Evolutionary conservation across 2,888 invertebrate genomes (phyloP), one percentile per base, ranked within the genome.

Genomic region (Erannis defoliaria): DNA sequence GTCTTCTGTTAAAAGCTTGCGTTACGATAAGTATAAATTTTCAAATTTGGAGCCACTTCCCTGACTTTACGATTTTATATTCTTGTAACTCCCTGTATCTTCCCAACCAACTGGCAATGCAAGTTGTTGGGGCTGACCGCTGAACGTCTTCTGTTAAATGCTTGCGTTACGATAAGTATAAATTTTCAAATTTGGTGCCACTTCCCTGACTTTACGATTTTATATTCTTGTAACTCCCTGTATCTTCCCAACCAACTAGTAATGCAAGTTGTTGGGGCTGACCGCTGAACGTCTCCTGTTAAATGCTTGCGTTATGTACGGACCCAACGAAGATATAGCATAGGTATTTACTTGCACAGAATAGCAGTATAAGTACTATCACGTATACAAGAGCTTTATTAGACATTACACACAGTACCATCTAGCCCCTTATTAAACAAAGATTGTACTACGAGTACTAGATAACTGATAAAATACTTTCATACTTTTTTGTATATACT

Each of bases 111-210:
- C 56, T 64, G 53, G 66, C 51, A 61, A 55, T 58, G 64, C 66
- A 58, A 66, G 66, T 66, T 50, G 62, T 23, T 57, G 60, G 21
- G 63, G 66, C 50, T 69, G 72, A 72, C 71, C 71, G 29, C 63
- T 64, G 66, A 64, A 49, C 58, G 51, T 51, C 51, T 50, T 23
- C 23, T 23, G 2, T 23, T 4, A 23, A 23, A 23, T 5, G 2
- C 2, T 23, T 23, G 5, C 23, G 23, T 23, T 23, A 23, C 23
- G 23, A 26, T 6, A 26, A 6, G 1, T 2, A 26, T 26, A 26
- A 38, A 37, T 4, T n/a, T 10, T 33, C 5, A 38, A 9, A 18
- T 38, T 21, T 43, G 33, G 14, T 19, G 48, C 18, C 59, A n/a
- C 42, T 60, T 67, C 67, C 42, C 58, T 50, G 16, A 8, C 10